phyloP scores from a whole-genome alignment of 2,113 vertebrate species.

The Boulengeromyrus knoepffleri region DNA sequence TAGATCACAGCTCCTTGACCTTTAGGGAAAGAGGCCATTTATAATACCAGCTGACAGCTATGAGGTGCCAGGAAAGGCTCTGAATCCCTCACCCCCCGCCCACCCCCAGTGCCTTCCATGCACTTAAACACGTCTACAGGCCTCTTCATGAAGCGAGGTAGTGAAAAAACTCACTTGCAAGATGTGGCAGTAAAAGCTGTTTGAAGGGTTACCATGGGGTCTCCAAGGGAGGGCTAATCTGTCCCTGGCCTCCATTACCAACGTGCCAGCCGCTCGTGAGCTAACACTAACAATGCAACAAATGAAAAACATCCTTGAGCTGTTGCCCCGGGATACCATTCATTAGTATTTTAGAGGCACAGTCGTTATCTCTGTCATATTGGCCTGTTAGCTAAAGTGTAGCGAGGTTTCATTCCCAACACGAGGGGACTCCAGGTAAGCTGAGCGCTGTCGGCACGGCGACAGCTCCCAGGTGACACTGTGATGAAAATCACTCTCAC shows the following conservation, averaged over 20 bases:
- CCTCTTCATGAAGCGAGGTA: not conserved
- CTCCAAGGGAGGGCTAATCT: not conserved
- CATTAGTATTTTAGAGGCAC: constrained; percentile 11
- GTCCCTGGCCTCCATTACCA: not conserved
- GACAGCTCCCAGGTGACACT: not conserved
- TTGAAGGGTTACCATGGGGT: not conserved
- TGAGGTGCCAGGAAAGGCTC: not conserved
- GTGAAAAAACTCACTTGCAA: not conserved
- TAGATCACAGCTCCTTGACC: not conserved
- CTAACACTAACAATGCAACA: not conserved
- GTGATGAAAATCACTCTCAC: not conserved
- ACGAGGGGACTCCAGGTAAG: not conserved
- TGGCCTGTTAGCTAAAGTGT: not conserved
- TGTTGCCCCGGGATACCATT: constrained; percentile 22
- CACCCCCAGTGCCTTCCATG: not conserved
- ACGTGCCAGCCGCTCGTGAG: not conserved
- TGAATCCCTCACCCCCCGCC: not conserved
- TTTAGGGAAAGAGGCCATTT: constrained; percentile 5
- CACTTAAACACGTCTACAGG: not conserved
- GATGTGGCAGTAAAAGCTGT: not conserved
- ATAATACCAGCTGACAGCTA: not conserved
- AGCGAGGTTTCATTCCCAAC: not conserved
- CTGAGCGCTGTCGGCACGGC: not conserved
- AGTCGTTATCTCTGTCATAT: not conserved
- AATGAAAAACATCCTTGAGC: constrained; percentile 7